Base-by-base conservation (phyloP, 2,797 vertebrate genomes). In the Clamator glandarius region DNA sequence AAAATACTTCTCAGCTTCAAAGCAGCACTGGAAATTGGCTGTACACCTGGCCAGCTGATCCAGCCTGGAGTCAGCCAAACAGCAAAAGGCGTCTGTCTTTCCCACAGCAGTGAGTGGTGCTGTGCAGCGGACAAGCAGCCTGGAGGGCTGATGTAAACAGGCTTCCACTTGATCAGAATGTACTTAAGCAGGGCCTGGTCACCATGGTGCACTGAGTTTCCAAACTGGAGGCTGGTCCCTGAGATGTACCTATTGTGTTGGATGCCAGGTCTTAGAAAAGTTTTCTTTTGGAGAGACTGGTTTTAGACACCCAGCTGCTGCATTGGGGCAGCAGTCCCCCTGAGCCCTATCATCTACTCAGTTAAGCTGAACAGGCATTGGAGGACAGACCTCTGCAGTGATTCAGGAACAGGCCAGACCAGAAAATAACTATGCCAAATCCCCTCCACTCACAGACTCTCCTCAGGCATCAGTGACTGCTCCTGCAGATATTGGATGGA, bases 1-100 rank as follows among this genome's bases (percentile, higher is more conserved):
- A 95, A 96, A 97, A 95, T 91, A 93, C 80, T 97, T 95, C 76
- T 86, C 90, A 84, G 83, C 93, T 97, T 97, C 95, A 92, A 95
- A 97, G 95, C 24, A 16, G 95, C 92, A 87, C 63, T 96, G 96
- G 93, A 97, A 97, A 96, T 91, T 95, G 96, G 89, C 94, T 11
- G 0, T 62, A 90, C 89, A 97, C 96, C 96, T 96, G 94, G 96
- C 77, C 94, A 91, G 94, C 96, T 96, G 96, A 96, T 97, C 89
- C 87, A 84, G 75, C 76, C 92, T 54, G 86, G 79, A 94, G 73
- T 90, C 93, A 86, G 94, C 90, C 92, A 94, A 97, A 87, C 85
- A 90, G 89, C 85, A 96, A 97, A 94, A 96, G 93, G 79, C 7
- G 1, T 58, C 90, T 93, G 44, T 96, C 74, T 91, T 96, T 92